Evolutionary conservation across 2,888 invertebrate genomes (phyloP).

Genomic region (Callosobruchus maculatus): DNA sequence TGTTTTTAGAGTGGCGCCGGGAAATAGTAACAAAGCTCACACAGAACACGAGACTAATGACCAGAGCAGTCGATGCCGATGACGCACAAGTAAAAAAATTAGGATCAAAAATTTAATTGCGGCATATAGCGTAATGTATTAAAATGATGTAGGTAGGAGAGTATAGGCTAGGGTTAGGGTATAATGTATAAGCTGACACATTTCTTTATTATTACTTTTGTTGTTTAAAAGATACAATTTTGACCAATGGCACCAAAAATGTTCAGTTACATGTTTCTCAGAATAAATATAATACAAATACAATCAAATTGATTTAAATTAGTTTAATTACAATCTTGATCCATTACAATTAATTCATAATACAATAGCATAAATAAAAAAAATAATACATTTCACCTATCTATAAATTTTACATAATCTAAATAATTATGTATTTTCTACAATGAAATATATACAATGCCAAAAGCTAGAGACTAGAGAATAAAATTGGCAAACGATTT

Average conservation of each 20-base stretch:
- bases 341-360: not conserved
- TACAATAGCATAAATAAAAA: not conserved
- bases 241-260: not conserved
- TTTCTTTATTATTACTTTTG: not conserved
- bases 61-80: no score
- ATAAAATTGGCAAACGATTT: not conserved
- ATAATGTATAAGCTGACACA: not conserved
- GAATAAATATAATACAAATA: slow-evolving; percentile 1
- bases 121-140: no score
- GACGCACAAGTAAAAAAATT: no score
- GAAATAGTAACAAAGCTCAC: no score
- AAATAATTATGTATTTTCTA: not conserved
- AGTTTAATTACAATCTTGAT: not conserved
- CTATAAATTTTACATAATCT: not conserved
- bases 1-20: no score
- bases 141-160: no score
- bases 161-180: no score
- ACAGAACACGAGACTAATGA: no score
- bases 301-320: not conserved
- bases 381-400: not conserved
- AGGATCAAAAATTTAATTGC: no score
- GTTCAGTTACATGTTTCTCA: not conserved
- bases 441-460: not conserved
- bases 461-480: not conserved
- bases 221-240: slow-evolving; percentile 1